Base-by-base conservation (phyloP, 2,888 invertebrate genomes). In the Stenichneumon culpator region DNA sequence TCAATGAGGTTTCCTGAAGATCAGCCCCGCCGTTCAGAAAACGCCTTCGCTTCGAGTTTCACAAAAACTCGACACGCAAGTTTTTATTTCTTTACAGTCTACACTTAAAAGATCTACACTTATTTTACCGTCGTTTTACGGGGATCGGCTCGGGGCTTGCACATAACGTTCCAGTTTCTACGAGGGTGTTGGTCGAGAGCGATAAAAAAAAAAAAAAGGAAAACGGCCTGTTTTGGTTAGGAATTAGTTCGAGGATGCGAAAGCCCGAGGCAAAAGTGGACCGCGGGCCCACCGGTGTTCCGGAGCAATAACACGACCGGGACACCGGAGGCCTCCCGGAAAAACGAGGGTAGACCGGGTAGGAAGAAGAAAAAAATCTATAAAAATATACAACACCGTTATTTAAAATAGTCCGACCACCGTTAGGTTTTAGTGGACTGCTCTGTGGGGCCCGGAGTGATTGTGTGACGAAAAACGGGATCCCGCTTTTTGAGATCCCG, bases 371-470 rank as follows among this genome's bases (percentile, higher is more conserved):
- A 87, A 87, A 89, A 89, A 88, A 80, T 77, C 89, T 87, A 90
- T 90, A 91, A 93, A 93, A 93, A 92, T 93, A 93, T 93, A 93
- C 90, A 88, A 91, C 90, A 91, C 92, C 89, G 91, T 93, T 92
- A 91, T 93, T 91, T 92, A 92, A 93, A 93, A 92, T 88, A 91
- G 90, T 89, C 82, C 88, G 83, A 90, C 90, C 89, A 87, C 89
- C 89, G 90, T 92, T 91, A 91, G 90, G 90, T 85, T 83, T 78
- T 80, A 83, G 75, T 82, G 80, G 77, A 73, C 63, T 68, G 68
- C 44, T 52, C 52, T 67, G n/a, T 2, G 52, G 36, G 68, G 54
- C 22, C 68, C 77, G 22, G 69, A 25, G 60, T 9, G 19, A 80
- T 22, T 60, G 39, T 65, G 32, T 50, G 57, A 86, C 87, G 87